phyloP scores from a whole-genome alignment of 1,140 invertebrate species.

The Polypedilum vanderplanki region DNA sequence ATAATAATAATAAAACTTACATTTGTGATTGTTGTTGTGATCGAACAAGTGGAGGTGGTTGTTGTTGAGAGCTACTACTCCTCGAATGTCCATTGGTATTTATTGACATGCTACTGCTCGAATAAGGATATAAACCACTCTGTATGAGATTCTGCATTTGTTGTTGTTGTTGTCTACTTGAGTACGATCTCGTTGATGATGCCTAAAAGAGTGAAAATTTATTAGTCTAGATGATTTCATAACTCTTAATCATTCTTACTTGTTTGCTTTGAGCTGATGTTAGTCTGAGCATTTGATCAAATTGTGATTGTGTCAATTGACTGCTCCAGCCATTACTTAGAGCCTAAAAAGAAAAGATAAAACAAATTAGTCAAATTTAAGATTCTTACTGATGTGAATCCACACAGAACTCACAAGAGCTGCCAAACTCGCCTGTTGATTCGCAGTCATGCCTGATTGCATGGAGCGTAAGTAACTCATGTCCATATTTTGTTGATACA shows the following conservation, averaged over 20 bases:
- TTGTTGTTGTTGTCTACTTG: slow-evolving; percentile 15
- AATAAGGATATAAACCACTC: slow-evolving; percentile 26
- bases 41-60: slow-evolving; percentile 31
- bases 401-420: slow-evolving; percentile 12
- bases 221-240: not conserved
- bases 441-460: not conserved
- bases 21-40: slow-evolving; percentile 30
- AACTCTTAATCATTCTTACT: not conserved
- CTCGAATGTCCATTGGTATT: not conserved
- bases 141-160: not conserved
- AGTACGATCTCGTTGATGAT: not conserved
- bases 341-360: not conserved
- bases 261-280: slow-evolving; percentile 19
- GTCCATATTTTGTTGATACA: slow-evolving; percentile 26
- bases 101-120: not conserved
- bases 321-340: not conserved
- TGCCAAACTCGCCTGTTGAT: slow-evolving; percentile 23
- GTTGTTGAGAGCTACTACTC: slow-evolving; percentile 25
- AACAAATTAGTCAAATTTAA: not conserved
- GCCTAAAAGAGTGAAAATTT: not conserved
- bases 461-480: slow-evolving; percentile 7
- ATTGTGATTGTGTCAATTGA: slow-evolving; percentile 14
- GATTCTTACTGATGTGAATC: not conserved
- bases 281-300: slow-evolving; percentile 10
- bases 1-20: slow-evolving; percentile 24